A percentile compares a stretch with the other conserved stretches of the same genome.
phyloP scores from a whole-genome alignment of 2,888 invertebrate genomes.

The Microctonus brassicae region DNA sequence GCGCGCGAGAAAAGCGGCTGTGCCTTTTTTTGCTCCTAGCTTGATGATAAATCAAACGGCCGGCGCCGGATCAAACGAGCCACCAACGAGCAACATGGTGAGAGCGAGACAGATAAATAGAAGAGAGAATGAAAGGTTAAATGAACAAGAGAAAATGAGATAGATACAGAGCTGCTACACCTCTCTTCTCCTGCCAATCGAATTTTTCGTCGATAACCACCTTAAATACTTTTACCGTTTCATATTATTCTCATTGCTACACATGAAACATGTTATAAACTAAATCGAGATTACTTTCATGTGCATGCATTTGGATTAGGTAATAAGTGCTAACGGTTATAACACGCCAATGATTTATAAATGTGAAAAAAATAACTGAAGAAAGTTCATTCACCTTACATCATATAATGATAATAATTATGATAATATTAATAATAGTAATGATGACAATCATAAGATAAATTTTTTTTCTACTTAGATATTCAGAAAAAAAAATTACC shows the following conservation, averaged over 20 bases:
- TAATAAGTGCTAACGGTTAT: slow-evolving; percentile 14
- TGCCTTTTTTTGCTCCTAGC: slow-evolving; percentile 45
- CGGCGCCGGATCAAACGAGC: slow-evolving; percentile 37
- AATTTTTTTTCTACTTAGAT: too few relatives aligned
- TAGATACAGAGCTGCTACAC: too few relatives aligned
- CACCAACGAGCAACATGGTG: slow-evolving; percentile 31
- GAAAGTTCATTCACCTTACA: too few relatives aligned
- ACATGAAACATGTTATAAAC: slow-evolving; percentile 12
- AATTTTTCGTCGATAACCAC: slow-evolving; percentile 33
- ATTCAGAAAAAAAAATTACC: too few relatives aligned
- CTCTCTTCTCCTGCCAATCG: slow-evolving; percentile 1
- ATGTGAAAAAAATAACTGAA: slow-evolving; percentile 20
- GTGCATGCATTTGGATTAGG: slow-evolving; percentile 3
- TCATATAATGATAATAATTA: too few relatives aligned
- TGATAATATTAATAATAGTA: too few relatives aligned
- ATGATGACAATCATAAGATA: too few relatives aligned
- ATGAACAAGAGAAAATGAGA: not conserved
- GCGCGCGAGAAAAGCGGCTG: slow-evolving; percentile 39
- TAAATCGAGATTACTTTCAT: slow-evolving; percentile 12
- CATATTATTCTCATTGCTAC: not conserved
- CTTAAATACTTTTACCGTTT: slow-evolving; percentile 1
- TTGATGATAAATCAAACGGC: slow-evolving; percentile 50
- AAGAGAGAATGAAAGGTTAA: slow-evolving; percentile 22
- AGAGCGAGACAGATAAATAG: slow-evolving; percentile 15
- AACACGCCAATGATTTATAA: not conserved